These are phyloP conservation scores for Pinctada fucata DNA, from an alignment of 2,888 invertebrate genomes.

Conservation along the genomic window DNA sequence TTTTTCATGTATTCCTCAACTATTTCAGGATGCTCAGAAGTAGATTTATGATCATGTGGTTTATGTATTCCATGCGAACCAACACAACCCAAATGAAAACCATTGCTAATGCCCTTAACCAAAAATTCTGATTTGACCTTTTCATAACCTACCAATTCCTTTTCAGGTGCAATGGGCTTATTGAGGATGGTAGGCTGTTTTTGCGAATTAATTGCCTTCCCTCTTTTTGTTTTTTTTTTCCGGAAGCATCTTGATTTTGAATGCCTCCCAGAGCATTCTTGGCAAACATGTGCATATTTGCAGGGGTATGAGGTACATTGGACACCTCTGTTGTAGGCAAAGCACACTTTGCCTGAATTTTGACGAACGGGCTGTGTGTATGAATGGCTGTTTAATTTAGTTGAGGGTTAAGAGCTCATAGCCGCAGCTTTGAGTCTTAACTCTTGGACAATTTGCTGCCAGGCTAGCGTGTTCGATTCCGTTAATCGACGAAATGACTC, in stretches of 20 bases:
- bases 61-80: no score
- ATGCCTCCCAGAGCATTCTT: constrained; percentile 5
- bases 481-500: constrained; percentile 12
- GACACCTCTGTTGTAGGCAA: background rate
- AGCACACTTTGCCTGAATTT: background rate
- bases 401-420: background rate
- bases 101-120: no score
- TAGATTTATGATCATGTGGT: no score
- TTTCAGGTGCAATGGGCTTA: no score
- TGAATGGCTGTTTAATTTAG: no score
- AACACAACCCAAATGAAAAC: no score
- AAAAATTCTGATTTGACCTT: no score
- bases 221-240: no score
- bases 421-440: background rate
- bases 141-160: no score
- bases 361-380: constrained; percentile 1
- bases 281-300: constrained; percentile 9
- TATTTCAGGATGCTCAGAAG: background rate
- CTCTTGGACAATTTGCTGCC: background rate
- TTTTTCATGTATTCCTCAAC: background rate
- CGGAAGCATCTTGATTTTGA: background rate
- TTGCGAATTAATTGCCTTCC: no score
- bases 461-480: constrained; percentile 2
- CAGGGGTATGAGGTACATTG: constrained; percentile 4
- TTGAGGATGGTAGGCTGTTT: no score